A percentile compares a stretch with the other conserved stretches of the same genome.
phyloP scores from a whole-genome alignment of 2,797 vertebrate species.

The Lepus oiostolus region DNA sequence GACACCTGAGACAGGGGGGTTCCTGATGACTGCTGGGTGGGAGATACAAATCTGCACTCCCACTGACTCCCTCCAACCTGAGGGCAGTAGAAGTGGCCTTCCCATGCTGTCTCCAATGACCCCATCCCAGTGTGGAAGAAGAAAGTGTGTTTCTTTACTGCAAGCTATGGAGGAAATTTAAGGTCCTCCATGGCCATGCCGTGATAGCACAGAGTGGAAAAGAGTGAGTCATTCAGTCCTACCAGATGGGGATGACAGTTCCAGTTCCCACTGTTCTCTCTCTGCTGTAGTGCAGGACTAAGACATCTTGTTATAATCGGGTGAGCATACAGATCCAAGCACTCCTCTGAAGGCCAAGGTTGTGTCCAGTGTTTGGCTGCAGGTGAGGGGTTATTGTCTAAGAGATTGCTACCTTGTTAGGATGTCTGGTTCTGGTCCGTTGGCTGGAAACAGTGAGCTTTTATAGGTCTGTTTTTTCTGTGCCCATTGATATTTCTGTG shows the following conservation, averaged over 20 bases:
- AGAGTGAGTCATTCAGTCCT: not conserved
- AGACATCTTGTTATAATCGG: not conserved
- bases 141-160: not conserved
- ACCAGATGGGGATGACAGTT: not conserved
- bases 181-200: too few relatives aligned
- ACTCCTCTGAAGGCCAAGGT: too few relatives aligned
- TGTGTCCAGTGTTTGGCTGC: not conserved
- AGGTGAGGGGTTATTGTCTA: not conserved
- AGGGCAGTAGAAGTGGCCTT: too few relatives aligned
- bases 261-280: not conserved
- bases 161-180: not conserved
- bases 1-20: not conserved
- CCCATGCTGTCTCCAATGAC: not conserved
- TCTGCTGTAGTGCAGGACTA: not conserved
- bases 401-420: not conserved
- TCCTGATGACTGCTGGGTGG: not conserved
- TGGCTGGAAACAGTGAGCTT: not conserved
- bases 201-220: too few relatives aligned
- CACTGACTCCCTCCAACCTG: not conserved
- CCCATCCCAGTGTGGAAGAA: not conserved
- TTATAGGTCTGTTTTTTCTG: not conserved
- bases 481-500: not conserved
- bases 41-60: not conserved
- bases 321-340: not conserved
- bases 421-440: not conserved